Evolutionary conservation across 2,797 vertebrate species (phyloP).

Genomic region (Fundulus diaphanus): DNA sequence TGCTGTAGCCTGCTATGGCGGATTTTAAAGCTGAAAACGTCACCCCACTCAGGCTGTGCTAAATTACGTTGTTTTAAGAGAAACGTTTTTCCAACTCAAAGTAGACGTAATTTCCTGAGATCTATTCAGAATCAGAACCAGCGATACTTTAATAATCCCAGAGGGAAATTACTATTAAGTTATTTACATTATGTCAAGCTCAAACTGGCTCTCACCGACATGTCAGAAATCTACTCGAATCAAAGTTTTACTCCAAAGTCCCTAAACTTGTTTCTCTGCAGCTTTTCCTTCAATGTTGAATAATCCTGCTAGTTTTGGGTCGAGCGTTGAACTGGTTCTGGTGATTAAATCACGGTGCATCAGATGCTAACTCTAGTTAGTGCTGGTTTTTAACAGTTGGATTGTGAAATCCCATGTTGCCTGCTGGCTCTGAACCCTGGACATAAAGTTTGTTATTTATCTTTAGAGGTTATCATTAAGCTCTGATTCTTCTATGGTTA

Average conservation of each 20-base stretch:
- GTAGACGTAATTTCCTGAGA: not conserved
- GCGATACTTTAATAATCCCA: too few relatives aligned
- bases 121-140: too few relatives aligned
- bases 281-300: not conserved
- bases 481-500: not conserved
- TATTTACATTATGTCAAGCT: not conserved
- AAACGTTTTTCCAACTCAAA: not conserved
- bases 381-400: not conserved
- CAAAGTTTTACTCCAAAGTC: not conserved
- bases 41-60: not conserved
- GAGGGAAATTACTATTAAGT: too few relatives aligned
- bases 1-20: constrained; percentile 7
- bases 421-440: not conserved
- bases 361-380: not conserved
- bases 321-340: not conserved
- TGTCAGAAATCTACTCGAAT: not conserved
- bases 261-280: not conserved
- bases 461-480: not conserved
- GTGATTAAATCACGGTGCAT: not conserved
- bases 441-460: not conserved
- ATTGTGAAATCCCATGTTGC: not conserved
- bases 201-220: not conserved
- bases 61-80: not conserved
- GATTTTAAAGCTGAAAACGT: not conserved
- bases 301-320: not conserved